Evolutionary conservation across 2,113 vertebrate species (phyloP).

Genomic region (Nesoenas mayeri): DNA sequence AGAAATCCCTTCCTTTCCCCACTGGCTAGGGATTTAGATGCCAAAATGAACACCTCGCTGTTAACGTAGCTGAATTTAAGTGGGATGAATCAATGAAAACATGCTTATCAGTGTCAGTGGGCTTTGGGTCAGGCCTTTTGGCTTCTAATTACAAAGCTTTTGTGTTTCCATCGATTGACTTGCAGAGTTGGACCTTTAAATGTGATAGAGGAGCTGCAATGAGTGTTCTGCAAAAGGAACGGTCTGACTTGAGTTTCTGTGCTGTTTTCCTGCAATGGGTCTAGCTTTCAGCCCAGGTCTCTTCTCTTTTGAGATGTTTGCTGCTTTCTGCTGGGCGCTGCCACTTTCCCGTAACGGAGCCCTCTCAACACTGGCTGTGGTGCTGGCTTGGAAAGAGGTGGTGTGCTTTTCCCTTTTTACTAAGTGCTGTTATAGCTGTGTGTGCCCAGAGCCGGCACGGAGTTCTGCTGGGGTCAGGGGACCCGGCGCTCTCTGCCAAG

Average conservation of each 20-base stretch:
- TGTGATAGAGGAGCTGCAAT: neutral
- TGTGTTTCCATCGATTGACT: neutral
- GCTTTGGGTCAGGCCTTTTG: neutral
- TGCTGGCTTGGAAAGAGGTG: neutral
- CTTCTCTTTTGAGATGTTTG: neutral
- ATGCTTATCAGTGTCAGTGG: neutral
- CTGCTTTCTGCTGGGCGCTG: neutral
- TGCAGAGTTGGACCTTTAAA: neutral
- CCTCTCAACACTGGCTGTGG: fast-evolving
- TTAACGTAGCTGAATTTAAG: neutral
- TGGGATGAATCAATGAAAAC: neutral
- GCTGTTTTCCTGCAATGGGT: neutral
- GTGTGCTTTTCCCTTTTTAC: neutral
- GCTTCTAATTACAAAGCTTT: neutral
- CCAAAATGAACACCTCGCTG: neutral
- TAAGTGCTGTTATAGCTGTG: neutral
- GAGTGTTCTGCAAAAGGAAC: neutral
- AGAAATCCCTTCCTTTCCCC: neutral
- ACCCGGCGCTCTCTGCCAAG: neutral
- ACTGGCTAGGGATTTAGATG: neutral
- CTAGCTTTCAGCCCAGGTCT: neutral
- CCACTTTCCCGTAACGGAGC: neutral
- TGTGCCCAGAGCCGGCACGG: neutral
- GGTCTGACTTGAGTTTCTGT: neutral
- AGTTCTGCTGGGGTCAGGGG: neutral